These are phyloP conservation scores for Bungarus multicinctus DNA, from an alignment of 2,113 vertebrate species.

Conservation along the genomic window DNA sequence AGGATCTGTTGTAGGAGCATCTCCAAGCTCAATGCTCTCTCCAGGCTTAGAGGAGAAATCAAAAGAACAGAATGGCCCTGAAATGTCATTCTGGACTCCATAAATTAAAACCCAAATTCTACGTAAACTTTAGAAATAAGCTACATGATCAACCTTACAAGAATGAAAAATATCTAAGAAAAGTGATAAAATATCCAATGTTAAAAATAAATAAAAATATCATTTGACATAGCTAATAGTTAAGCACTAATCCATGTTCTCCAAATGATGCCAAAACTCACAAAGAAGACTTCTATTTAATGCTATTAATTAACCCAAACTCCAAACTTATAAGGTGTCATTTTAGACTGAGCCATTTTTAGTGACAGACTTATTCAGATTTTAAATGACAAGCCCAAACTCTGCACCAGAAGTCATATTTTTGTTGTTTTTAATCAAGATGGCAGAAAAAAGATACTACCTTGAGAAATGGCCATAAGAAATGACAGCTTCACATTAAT, in stretches of 20 bases:
- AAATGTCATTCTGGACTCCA: background rate
- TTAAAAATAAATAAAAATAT: background rate
- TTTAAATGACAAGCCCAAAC: background rate
- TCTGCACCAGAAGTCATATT: background rate
- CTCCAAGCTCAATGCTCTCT: background rate
- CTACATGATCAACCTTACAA: background rate
- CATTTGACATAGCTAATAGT: background rate
- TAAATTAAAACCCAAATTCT: background rate
- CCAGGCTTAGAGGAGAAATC: background rate
- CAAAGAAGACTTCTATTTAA: background rate
- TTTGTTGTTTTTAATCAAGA: background rate
- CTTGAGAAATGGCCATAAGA: background rate
- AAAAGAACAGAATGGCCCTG: background rate
- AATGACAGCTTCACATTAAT: background rate
- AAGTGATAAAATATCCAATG: background rate
- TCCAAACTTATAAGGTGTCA: background rate
- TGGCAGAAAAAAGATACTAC: background rate
- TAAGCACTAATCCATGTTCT: background rate
- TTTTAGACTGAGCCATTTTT: background rate
- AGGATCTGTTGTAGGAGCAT: background rate
- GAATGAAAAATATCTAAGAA: background rate
- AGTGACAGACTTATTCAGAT: background rate
- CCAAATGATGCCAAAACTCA: background rate
- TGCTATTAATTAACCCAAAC: background rate
- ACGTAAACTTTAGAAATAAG: background rate